Base-by-base conservation (phyloP, 2,797 vertebrate genomes). In the Sebastes goodei region DNA sequence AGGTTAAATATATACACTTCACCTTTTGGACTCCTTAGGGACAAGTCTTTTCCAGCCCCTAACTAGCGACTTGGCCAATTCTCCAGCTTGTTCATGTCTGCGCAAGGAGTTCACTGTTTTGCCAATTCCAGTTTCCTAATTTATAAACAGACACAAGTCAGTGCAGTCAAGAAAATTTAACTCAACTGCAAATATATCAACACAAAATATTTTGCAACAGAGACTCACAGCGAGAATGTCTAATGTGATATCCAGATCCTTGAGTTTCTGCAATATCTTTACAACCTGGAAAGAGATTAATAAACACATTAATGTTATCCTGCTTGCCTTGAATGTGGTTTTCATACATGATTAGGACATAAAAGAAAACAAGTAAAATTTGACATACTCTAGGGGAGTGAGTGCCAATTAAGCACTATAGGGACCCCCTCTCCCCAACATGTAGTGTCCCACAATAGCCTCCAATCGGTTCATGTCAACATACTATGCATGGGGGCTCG, bases 51-150 rank as follows among this genome's bases (percentile, higher is more conserved):
- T 96, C 96, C 96, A 97, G 17, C 92, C 85, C 85, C 81, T 94
- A 57, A 97, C 94, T 53, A 97, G 91, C 2, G 81, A 88, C 88
- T 96, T 97, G 72, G 96, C 97, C 74, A 96, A 21, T 74, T 95
- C 95, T 64, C 97, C 97, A 49, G 93, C 96, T 67, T 88, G 84
- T 49, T 83, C 78, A 86, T 97, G 94, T 78, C 96, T 96, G 38
- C 96, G 96, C 68, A 97, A 94, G 70, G 95, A 89, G 75, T 97
- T 96, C 7, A 97, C 96, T 0, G 91, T 93, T 96, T 97, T 97
- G 20, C 96, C 96, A 78, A 97, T 97, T 85, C 96, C 96, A 52
- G 96, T 98, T 94, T 97, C 97, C 97, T 97, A 81, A 88, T 49
- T 66, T 42, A 64, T 8, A 80, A 10, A 23, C 9, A 71, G 46